phyloP scores from a whole-genome alignment of 35 echinoderm and acorn worm species.

The Lytechinus pictus region DNA sequence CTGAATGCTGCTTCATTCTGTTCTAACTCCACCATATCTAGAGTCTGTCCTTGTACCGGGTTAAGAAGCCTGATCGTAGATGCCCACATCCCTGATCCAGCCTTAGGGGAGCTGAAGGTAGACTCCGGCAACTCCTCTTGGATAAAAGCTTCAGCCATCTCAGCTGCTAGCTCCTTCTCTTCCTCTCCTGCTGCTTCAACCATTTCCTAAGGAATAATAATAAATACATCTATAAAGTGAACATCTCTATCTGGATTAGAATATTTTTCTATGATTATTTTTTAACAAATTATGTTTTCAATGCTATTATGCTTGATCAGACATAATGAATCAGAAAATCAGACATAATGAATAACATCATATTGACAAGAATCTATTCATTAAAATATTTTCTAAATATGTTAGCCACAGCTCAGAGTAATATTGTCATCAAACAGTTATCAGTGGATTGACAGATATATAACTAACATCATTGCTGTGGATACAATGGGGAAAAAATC shows the following conservation, averaged over 20 bases:
- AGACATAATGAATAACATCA: no score
- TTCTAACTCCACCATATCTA: slow-evolving; percentile 80
- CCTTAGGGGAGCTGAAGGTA: slow-evolving; percentile 93
- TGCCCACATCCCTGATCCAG: slow-evolving; percentile 98
- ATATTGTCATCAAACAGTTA: not conserved
- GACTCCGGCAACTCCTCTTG: slow-evolving; percentile 86
- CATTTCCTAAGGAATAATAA: slow-evolving; percentile 81
- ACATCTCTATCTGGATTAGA: no score
- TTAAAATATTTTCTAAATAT: not conserved
- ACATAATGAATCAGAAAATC: no score
- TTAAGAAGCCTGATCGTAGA: slow-evolving; percentile 81
- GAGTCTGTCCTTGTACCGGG: slow-evolving; percentile 76
- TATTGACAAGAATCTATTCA: no score
- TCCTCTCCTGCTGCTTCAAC: slow-evolving; percentile 98
- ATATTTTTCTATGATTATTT: no score
- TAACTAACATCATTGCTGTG: not conserved
- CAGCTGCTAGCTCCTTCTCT: slow-evolving; percentile 94
- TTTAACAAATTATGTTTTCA: no score
- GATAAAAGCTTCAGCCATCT: slow-evolving; percentile 98
- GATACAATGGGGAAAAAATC: not conserved
- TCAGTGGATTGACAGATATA: slow-evolving; percentile 47
- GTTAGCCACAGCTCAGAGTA: not conserved
- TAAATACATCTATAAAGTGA: no score
- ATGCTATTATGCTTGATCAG: no score
- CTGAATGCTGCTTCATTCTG: slow-evolving; percentile 98